phyloP scores from a whole-genome alignment of 2,797 vertebrate genomes.

The Dallia pectoralis region DNA sequence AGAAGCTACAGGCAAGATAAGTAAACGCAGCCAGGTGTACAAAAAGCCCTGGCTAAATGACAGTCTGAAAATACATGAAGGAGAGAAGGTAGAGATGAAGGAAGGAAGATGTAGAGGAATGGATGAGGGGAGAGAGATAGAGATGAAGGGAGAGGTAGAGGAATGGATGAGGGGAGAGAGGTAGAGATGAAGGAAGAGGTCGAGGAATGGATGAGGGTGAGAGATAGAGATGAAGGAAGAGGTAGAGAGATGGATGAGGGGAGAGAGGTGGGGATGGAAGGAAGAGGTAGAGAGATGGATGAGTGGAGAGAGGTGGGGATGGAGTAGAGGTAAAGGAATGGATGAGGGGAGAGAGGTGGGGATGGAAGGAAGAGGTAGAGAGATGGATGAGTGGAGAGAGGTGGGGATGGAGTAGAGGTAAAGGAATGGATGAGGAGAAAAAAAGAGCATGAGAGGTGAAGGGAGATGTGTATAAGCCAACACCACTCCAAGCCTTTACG shows the following conservation, averaged over 20 bases:
- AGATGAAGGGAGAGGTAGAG: background rate
- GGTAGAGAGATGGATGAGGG: background rate
- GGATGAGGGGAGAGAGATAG: background rate
- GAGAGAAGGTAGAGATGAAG: too few relatives aligned
- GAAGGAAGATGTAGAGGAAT: too few relatives aligned
- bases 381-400: too few relatives aligned
- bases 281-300: background rate
- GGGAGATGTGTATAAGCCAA: slow-evolving; percentile 7
- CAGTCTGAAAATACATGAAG: background rate
- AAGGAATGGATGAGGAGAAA: background rate
- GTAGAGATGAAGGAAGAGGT: slow-evolving; percentile 21
- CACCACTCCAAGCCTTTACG: slow-evolving; percentile 8
- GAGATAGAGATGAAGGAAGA: slow-evolving; percentile 22
- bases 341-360: background rate
- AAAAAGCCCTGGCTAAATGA: slow-evolving; percentile 37
- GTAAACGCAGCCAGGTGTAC: slow-evolving; percentile 11
- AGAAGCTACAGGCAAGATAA: background rate
- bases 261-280: too few relatives aligned
- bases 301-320: too few relatives aligned
- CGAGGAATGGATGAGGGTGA: background rate
- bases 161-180: background rate
- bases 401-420: too few relatives aligned
- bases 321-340: too few relatives aligned
- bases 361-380: background rate
- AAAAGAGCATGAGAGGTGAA: background rate